Percentiles rank a stretch among this genome's conserved stretches.
Conservation (phyloP, 2,113 vertebrate species). For the Muntiacus muntjak region DNA sequence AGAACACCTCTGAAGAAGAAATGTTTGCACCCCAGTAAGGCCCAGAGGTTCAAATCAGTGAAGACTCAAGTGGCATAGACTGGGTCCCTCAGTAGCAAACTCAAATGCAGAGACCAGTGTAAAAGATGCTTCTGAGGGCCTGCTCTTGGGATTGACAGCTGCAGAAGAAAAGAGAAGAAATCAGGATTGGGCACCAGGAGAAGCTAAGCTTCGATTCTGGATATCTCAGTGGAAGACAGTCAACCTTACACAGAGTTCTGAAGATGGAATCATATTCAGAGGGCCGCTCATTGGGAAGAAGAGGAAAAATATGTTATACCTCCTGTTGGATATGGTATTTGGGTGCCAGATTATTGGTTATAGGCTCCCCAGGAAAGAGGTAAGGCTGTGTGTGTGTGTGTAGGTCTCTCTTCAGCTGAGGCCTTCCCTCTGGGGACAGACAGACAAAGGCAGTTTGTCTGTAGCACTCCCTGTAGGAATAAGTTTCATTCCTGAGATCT, state of each 20-base stretch:
- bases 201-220: not conserved
- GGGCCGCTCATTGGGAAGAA: not conserved
- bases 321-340: not conserved
- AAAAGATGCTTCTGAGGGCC: not conserved
- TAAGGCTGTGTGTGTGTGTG: not conserved
- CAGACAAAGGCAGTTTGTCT: not conserved
- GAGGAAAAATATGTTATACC: not conserved
- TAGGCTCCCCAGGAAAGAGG: not conserved
- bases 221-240: not conserved
- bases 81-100: not conserved
- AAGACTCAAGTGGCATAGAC: not conserved
- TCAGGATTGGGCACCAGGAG: not conserved
- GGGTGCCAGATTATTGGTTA: not conserved
- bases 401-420: not conserved
- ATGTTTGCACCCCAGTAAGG: not conserved
- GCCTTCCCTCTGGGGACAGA: not conserved
- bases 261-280: not conserved
- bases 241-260: not conserved
- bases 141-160: not conserved
- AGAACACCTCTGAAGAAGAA: not conserved
- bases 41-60: not conserved
- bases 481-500: not conserved
- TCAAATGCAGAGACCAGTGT: not conserved
- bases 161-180: not conserved
- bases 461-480: not conserved